phyloP scores from a whole-genome alignment of 2,113 vertebrate species.

The Crypturellus undulatus region DNA sequence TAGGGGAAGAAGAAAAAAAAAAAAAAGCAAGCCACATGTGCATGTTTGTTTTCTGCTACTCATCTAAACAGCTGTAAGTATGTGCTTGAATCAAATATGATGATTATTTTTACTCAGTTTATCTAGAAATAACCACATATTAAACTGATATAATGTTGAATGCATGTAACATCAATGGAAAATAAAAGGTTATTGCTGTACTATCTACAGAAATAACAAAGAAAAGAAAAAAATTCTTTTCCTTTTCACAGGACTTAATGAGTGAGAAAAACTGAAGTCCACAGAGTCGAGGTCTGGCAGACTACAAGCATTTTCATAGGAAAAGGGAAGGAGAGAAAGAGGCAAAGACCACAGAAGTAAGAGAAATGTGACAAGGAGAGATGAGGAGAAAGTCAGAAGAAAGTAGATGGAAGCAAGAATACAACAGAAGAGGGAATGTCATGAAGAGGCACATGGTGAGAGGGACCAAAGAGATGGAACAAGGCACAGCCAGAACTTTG shows the following conservation, averaged over 20 bases:
- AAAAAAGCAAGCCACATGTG: neutral
- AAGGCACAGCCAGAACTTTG: neutral
- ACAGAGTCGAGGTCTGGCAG: fast-evolving
- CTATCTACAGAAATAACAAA: neutral
- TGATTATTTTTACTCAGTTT: neutral
- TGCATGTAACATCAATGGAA: neutral
- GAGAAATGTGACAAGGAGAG: neutral
- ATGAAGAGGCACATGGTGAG: neutral
- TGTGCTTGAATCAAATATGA: neutral
- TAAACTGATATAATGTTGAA: neutral
- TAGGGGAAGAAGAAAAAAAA: neutral
- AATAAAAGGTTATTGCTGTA: neutral
- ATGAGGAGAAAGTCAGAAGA: neutral
- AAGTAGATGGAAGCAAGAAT: neutral
- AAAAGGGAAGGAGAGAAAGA: neutral
- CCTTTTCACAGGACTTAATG: neutral
- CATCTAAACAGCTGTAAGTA: neutral
- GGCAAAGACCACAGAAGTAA: neutral
- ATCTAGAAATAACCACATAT: neutral
- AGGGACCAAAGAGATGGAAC: neutral
- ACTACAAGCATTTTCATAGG: neutral
- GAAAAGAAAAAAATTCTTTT: neutral
- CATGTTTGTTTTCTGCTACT: neutral
- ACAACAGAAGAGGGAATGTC: neutral
- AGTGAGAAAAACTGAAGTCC: neutral